Percentiles rank a stretch among this genome's conserved stretches.
Evolutionary conservation across 2,797 vertebrate species (phyloP).

Genomic region (Philypnodon macrostomus): DNA sequence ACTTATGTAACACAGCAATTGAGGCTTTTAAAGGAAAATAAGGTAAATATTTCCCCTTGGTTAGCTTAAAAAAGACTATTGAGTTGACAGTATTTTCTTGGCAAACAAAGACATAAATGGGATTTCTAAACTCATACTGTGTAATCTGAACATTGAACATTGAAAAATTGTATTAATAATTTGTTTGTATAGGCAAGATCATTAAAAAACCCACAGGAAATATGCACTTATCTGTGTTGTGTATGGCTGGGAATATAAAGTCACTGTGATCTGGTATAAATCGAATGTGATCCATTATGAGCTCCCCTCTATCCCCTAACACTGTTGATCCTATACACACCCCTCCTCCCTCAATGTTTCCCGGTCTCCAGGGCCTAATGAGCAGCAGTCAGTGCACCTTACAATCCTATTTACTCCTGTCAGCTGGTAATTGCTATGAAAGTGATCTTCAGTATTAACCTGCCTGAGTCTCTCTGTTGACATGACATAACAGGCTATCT

Average conservation of each 20-base stretch:
- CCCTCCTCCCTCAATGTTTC: conserved; percentile 40
- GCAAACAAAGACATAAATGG: too few relatives aligned
- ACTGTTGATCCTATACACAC: conserved; percentile 60
- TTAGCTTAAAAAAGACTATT: background rate
- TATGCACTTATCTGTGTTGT: background rate
- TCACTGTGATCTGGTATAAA: too few relatives aligned
- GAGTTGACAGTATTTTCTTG: conserved; percentile 2
- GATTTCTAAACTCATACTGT: too few relatives aligned
- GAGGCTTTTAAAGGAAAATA: conserved; percentile 11
- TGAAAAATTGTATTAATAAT: too few relatives aligned
- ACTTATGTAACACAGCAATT: conserved; percentile 7
- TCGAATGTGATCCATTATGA: conserved; percentile 30
- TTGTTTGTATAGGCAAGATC: too few relatives aligned
- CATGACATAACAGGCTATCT: too few relatives aligned
- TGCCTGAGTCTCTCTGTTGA: conserved; percentile 28
- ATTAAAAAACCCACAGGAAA: too few relatives aligned
- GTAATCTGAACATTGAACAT: too few relatives aligned
- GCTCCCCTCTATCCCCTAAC: conserved; percentile 40
- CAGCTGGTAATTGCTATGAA: conserved; percentile 60
- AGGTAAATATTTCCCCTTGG: background rate
- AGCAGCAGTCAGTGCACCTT: conserved; percentile 29
- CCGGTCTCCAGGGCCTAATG: conserved; percentile 33
- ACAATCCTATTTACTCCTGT: conserved; percentile 65
- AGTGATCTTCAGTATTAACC: conserved; percentile 59
- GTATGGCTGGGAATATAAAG: conserved; percentile 1